phyloP scores from a whole-genome alignment of 1,140 invertebrate genomes.

The Calliopsis andreniformis region DNA sequence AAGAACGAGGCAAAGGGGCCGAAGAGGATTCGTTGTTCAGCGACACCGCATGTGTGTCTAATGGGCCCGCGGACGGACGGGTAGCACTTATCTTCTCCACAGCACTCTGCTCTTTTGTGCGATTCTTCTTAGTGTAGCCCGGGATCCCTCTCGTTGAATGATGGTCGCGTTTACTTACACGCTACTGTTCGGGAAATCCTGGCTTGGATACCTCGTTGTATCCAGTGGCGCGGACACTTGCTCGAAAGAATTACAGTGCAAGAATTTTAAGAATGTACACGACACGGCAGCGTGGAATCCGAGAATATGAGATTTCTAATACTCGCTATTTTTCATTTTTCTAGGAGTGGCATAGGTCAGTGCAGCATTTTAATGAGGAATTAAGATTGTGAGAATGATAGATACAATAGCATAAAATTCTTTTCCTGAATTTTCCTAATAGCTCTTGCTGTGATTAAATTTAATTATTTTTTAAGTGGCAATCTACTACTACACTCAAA shows the following conservation, averaged over 20 bases:
- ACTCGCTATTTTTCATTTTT: too few relatives aligned
- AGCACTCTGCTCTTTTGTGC: slow-evolving; percentile 57
- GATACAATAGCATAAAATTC: too few relatives aligned
- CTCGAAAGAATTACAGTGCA: background rate
- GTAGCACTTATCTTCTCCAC: slow-evolving; percentile 54
- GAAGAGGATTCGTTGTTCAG: slow-evolving; percentile 33
- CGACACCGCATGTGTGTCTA: slow-evolving; percentile 61
- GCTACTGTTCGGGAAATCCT: background rate
- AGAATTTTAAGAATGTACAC: background rate
- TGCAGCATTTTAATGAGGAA: too few relatives aligned
- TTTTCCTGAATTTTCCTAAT: too few relatives aligned
- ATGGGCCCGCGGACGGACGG: slow-evolving; percentile 54
- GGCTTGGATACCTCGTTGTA: background rate
- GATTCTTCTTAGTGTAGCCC: slow-evolving; percentile 34
- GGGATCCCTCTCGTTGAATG: slow-evolving; percentile 32
- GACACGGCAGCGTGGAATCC: too few relatives aligned
- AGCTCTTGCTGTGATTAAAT: too few relatives aligned
- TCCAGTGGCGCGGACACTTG: background rate
- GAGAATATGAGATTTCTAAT: too few relatives aligned
- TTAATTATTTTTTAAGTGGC: too few relatives aligned
- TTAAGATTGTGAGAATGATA: too few relatives aligned
- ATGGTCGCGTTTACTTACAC: slow-evolving; percentile 28
- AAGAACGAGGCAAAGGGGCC: slow-evolving; percentile 28
- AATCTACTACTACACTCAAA: too few relatives aligned
- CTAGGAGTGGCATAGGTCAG: too few relatives aligned